Base-by-base conservation (phyloP, 2,888 invertebrate genomes). In the Julus scanicus region DNA sequence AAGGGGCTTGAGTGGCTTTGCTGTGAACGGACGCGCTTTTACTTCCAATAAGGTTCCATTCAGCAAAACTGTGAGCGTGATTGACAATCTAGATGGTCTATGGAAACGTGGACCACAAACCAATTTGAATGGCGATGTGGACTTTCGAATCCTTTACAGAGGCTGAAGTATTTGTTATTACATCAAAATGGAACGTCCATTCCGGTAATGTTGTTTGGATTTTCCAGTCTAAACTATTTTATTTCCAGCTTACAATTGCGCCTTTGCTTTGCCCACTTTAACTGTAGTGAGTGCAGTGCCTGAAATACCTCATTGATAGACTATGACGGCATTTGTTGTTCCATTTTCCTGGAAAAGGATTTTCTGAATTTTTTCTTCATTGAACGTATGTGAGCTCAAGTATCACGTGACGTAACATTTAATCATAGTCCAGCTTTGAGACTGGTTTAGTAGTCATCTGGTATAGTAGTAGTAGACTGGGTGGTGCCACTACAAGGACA, bases 31-130 rank as follows among this genome's bases (percentile, higher is more conserved):
- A 57, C 57, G 57, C 57, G 57, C 57, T 57, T 57, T 57, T 57
- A 57, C 57, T 57, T 57, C 57, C 57, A 57, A 57, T 57, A 57
- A 57, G 57, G 57, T 57, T 57, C 57, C 57, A 57, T 57, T 57
- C 57, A 57, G n/a, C 17, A 1, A 57, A 57, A 57, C 57, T 57
- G 57, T 57, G 57, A 57, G 57, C 57, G n/a, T 57, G 57, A 57
- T 57, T 57, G 57, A 57, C 57, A 57, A 57, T 17, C 57, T 57
- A 57, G 57, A 57, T 57, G 57, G 17, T 15, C 57, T 57, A 17
- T 17, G 17, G 57, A 57, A 57, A 57, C 57, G 57, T 57, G 57
- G 57, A 57, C 57, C 57, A 57, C 57, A 57, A 57, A n/a, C 57
- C 57, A 57, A 57, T 57, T 57, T 57, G 57, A 57, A 57, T 57